Evolutionary conservation across 2,888 invertebrate genomes (phyloP).

Genomic region (Antheraea yamamai): DNA sequence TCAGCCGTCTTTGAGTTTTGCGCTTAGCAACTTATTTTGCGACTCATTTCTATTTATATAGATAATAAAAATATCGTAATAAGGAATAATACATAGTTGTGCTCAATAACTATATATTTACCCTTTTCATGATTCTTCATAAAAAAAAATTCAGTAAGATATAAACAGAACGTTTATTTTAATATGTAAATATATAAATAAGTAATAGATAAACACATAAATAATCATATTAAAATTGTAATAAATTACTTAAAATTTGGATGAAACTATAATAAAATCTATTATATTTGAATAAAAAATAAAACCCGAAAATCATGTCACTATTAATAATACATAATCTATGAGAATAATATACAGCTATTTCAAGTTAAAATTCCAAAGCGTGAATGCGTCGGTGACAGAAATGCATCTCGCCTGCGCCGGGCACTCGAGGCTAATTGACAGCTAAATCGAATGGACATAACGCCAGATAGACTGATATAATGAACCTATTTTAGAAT

Average conservation of each 20-base stretch:
- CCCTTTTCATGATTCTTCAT: background rate
- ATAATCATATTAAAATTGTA: background rate
- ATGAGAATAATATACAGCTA: background rate
- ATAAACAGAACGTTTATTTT: background rate
- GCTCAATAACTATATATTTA: background rate
- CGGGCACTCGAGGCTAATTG: conserved; percentile 31
- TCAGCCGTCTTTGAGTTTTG: too few relatives aligned
- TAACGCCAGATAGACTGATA: conserved; percentile 33
- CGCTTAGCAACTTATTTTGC: too few relatives aligned
- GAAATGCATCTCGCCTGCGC: conserved; percentile 9
- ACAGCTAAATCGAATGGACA: conserved; percentile 35
- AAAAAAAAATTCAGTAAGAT: background rate
- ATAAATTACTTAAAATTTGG: background rate
- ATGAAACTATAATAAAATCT: background rate
- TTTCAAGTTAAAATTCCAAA: conserved; percentile 14
- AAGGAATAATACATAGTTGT: too few relatives aligned
- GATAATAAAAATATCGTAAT: too few relatives aligned
- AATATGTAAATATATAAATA: background rate
- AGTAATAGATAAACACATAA: background rate
- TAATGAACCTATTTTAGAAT: conserved; percentile 10
- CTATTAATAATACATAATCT: background rate
- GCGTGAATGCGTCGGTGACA: conserved; percentile 3
- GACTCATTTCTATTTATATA: too few relatives aligned
- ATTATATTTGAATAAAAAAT: background rate
- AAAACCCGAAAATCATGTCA: background rate